Conservation (phyloP, 2,113 vertebrate species). For the Heptranchias perlo region DNA sequence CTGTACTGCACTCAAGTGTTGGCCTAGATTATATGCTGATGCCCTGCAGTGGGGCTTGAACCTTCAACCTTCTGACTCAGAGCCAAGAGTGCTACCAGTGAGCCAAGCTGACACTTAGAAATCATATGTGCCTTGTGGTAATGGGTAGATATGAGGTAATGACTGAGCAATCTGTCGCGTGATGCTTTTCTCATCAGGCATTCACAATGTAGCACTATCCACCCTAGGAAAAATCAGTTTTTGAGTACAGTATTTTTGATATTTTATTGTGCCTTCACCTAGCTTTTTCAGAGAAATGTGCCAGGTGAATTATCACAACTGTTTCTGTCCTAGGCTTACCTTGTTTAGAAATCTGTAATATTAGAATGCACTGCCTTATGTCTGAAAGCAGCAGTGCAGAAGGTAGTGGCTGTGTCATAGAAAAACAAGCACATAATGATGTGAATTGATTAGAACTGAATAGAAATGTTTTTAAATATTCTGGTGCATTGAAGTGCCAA, state of each 20-base stretch:
- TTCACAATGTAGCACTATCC: neutral
- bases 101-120: neutral
- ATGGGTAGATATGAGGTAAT: neutral
- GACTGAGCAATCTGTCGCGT: neutral
- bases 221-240: neutral
- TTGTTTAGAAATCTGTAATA: neutral
- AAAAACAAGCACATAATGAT: too few species aligned
- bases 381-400: neutral
- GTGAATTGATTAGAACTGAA: neutral
- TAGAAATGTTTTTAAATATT: neutral
- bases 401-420: neutral
- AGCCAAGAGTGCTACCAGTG: neutral
- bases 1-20: neutral
- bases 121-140: neutral
- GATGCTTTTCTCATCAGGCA: neutral
- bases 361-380: neutral
- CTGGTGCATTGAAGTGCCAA: neutral
- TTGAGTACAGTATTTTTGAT: neutral
- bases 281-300: neutral
- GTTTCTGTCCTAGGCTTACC: neutral
- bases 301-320: neutral
- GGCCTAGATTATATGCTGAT: neutral
- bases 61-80: neutral
- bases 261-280: neutral
- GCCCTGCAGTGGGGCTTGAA: neutral